Evolutionary conservation across 2,113 vertebrate genomes (phyloP).

Genomic region (Perca fluviatilis): DNA sequence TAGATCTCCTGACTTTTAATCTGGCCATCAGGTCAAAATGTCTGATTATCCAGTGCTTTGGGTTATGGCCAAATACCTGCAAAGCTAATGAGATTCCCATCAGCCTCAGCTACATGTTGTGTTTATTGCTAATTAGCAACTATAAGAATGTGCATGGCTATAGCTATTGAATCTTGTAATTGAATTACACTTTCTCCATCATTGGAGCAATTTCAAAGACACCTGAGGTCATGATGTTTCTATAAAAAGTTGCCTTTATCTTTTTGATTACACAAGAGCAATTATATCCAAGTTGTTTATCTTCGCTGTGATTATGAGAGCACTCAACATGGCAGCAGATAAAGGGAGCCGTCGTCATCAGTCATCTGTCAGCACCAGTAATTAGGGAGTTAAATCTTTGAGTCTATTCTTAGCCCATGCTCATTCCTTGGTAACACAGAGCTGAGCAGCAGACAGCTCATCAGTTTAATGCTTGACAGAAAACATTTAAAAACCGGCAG

Average conservation of each 20-base stretch:
- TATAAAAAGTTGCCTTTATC: not conserved
- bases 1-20: not conserved
- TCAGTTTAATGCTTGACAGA: not conserved
- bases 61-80: not conserved
- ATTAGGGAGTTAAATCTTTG: constrained; percentile 55
- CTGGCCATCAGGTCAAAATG: too few relatives aligned
- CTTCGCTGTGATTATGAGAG: constrained; percentile 23
- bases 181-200: not conserved
- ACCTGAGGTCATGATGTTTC: not conserved
- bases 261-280: not conserved
- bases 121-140: not conserved
- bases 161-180: not conserved
- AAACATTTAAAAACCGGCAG: not conserved
- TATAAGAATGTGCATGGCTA: not conserved
- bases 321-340: constrained; percentile 11
- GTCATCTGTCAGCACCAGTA: constrained; percentile 68
- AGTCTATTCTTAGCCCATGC: constrained; percentile 61
- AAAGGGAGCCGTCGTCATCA: constrained; percentile 31
- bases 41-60: not conserved
- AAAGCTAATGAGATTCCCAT: not conserved
- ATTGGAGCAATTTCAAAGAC: not conserved
- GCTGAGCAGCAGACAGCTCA: constrained; percentile 55
- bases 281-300: constrained; percentile 5
- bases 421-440: constrained; percentile 40
- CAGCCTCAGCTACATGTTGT: not conserved